Base-by-base conservation (phyloP, 2,113 vertebrate species). In the Tragelaphus imberbis region DNA sequence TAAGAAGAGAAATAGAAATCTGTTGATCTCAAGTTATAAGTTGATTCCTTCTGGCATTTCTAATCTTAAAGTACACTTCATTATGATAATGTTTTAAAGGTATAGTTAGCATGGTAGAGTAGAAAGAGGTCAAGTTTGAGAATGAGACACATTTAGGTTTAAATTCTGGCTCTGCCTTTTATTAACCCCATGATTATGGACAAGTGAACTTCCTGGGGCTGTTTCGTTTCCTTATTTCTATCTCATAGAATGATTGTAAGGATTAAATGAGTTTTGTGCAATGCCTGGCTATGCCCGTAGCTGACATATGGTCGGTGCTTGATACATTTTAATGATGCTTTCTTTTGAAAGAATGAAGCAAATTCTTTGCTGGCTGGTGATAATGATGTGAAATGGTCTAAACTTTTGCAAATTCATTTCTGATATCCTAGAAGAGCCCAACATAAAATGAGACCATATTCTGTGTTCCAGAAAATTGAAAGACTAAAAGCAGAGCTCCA, bases 401-500 rank as follows among this genome's bases (percentile, higher is more conserved):
- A 93, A 59, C 6, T 71, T 91, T 51, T 85, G 71, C 55, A 82
- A 33, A 71, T 94, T 97, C 51, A 95, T 93, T 86, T 91, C 47
- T 89, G 85, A 91, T 44, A 55, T 25, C 61, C 21, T 14, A 23
- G 55, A 94, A 55, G 49, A 97, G 63, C 30, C 25, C 77, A 40
- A 27, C 51, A 10, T 86, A 88, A 97, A 97, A 51, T 79, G 75
- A 88, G 59, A 61, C n/a, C 14, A 0, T 89, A 19, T 95, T 97
- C 59, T 95, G 4, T 94, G 4, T 97, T 97, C 49, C 98, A 99
- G 99, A 99, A 99, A 99, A 99, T 99, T 13, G 99, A 99, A 98
- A 98, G 99, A 92, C 65, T 99, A 97, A 99, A 99, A 98, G 99
- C 99, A 21, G 99, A 99, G 98, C 99, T 99, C 97, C 99, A 99